Base-by-base conservation (phyloP, 2,888 invertebrate species). In the Strigamia maritima region DNA sequence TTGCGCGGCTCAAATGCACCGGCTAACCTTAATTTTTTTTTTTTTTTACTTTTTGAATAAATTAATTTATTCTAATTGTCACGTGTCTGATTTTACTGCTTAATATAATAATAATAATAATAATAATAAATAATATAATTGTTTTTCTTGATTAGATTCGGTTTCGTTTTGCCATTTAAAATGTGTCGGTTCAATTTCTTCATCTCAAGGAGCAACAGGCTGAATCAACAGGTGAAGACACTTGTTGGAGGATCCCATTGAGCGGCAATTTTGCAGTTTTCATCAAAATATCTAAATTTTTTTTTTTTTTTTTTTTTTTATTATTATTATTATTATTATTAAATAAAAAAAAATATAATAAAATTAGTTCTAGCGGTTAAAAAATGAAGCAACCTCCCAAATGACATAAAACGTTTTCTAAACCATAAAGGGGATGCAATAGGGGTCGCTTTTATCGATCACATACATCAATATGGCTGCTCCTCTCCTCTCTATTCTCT, bases 391-490 rank as follows among this genome's bases (percentile, higher is more conserved):
- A 35, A 35, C 35, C 35, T 35, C 35, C 35, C 35, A 3, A 44
- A 44, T 44, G 44, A 44, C 44, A 44, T 44, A 44, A 44, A 44
- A 44, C 44, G 44, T 44, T 44, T 44, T 44, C 44, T 44, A 44
- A 44, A 44, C 16, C n/a, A 44, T n/a, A 44, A 44, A 44, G 44
- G 44, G 44, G 44, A 44, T 44, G 44, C 44, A n/a, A 44, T 44
- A 44, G 44, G n/a, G 44, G 44, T 14, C 44, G 44, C 44, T 44
- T 44, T 44, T n/a, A 44, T 44, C 44, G 44, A 44, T 44, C 44
- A 44, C 44, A 44, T 19, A 65, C 60, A 65, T 65, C 60, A 65
- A 65, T 24, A 65, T 65, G 60, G 60, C 60, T 65, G 60, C 60
- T 24, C 24, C 22, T 65, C 19, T 22, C n/a, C n/a, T n/a, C n/a